Percentiles rank a stretch among this genome's conserved stretches.
These are phyloP conservation scores for Carcina quercana DNA, from an alignment of 2,888 invertebrate species.

Conservation along the genomic window DNA sequence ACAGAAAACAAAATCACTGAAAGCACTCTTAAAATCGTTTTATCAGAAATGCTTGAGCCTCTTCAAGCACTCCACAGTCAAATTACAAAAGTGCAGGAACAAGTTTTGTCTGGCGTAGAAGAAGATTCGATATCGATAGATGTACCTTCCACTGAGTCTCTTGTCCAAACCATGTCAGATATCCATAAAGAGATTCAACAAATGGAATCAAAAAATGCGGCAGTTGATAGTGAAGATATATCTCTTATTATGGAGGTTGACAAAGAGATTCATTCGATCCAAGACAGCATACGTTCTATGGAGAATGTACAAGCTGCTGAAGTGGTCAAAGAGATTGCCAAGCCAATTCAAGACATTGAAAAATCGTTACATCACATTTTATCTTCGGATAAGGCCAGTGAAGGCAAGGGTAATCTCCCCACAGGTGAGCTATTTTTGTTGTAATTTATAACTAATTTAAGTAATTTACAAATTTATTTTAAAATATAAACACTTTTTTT, in stretches of 20 bases:
- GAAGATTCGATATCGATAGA: slow-evolving; percentile 42
- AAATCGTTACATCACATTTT: slow-evolving; percentile 35
- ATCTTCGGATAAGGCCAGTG: slow-evolving; percentile 22
- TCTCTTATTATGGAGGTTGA: slow-evolving; percentile 43
- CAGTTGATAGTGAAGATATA: slow-evolving; percentile 34
- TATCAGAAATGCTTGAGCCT: slow-evolving; percentile 45
- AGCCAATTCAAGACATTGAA: slow-evolving; percentile 42
- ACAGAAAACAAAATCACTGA: slow-evolving; percentile 29
- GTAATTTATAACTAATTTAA: not conserved
- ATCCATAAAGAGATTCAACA: slow-evolving; percentile 50
- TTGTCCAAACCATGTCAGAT: slow-evolving; percentile 45
- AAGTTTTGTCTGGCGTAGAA: slow-evolving; percentile 36
- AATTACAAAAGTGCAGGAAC: slow-evolving; percentile 42
- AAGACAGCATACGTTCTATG: slow-evolving; percentile 43
- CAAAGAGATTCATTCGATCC: slow-evolving; percentile 45
- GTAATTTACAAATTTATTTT: not conserved
- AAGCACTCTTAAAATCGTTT: slow-evolving; percentile 29
- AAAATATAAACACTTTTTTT: slow-evolving; percentile 23
- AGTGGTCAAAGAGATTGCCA: slow-evolving; percentile 31
- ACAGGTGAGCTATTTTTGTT: slow-evolving; percentile 33
- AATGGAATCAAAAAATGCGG: slow-evolving; percentile 28
- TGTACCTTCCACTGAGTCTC: slow-evolving; percentile 44
- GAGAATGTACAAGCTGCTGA: slow-evolving; percentile 30
- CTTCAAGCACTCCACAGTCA: slow-evolving; percentile 45
- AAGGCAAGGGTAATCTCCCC: slow-evolving; percentile 22